Evolutionary conservation across 2,888 invertebrate genomes (phyloP), one percentile per base, ranked within the genome.

Genomic region (Branchinecta sandiegonensis): DNA sequence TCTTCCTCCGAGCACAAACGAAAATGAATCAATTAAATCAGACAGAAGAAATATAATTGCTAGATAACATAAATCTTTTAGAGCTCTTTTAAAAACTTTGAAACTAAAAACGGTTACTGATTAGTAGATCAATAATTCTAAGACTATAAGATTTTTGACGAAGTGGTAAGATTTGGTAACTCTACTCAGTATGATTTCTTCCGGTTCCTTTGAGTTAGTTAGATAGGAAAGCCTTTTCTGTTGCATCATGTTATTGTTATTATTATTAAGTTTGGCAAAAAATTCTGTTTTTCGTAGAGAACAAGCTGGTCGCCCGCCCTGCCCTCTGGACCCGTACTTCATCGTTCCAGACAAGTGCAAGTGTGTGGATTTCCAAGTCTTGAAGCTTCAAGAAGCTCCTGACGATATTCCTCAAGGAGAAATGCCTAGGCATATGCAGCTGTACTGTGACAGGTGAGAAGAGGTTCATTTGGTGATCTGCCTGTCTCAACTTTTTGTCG

Each of bases 281-380:
- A 37, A 37, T 66, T 48, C 48, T 66, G 65, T 14, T 67, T 47
- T 14, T 73, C 74, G 65, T 78, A 92, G 92, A 14, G 95, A 95
- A 76, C 93, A 94, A 82, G 88, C 90, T 71, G 94, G 94, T 46
- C 82, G 89, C 68, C 89, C 90, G 0, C 90, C 90, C 75, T 99
- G 99, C 76, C 96, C 97, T 0, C 77, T 96, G 69, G 99, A 99
- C 80, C 99, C 99, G 1, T 99, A 91, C 78, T 95, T 94, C 78
- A 95, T 99, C 71, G 86, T 97, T 78, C 96, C 97, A 14, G 97
- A 99, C 77, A 95, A 94, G 79, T 97, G 97, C 78, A 84, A 86
- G 73, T 99, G 97, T 78, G 91, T 97, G 46, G 97, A 99, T 80
- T 99, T 93, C 77, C 99, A 99, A 85, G 87, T 90, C 0, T 78